A percentile compares a stretch with the other conserved stretches of the same genome.
phyloP scores from a whole-genome alignment of 2,888 invertebrate genomes.

The Drosophila emarginata region DNA sequence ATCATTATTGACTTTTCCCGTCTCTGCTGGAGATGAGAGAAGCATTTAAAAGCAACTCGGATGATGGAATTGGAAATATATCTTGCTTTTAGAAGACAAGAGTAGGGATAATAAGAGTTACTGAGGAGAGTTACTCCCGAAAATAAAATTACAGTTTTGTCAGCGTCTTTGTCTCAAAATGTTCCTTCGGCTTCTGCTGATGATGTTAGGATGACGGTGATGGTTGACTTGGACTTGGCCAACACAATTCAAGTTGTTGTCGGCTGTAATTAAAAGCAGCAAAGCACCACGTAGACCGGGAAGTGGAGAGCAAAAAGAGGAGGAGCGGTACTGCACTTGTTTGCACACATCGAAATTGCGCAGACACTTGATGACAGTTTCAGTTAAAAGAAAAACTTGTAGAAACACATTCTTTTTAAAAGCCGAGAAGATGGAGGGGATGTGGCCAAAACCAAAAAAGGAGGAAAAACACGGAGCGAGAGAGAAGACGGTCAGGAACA shows the following conservation, averaged over 20 bases:
- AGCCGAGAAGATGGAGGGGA: slow-evolving; percentile 22
- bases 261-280: slow-evolving; percentile 73
- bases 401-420: slow-evolving; percentile 37
- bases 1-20: slow-evolving; percentile 3
- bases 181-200: slow-evolving; percentile 49
- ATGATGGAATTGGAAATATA: slow-evolving; percentile 43
- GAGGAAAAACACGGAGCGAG: neutral
- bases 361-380: slow-evolving; percentile 75
- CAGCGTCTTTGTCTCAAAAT: slow-evolving; percentile 24
- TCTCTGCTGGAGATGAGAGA: slow-evolving; percentile 37
- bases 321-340: slow-evolving; percentile 51
- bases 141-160: neutral
- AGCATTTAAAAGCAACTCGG: slow-evolving; percentile 64
- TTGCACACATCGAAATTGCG: slow-evolving; percentile 74
- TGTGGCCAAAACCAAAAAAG: slow-evolving; percentile 1
- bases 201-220: slow-evolving; percentile 74
- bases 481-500: slow-evolving; percentile 39
- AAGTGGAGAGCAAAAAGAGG: neutral
- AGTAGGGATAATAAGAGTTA: neutral
- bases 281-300: slow-evolving; percentile 33
- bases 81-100: slow-evolving; percentile 20
- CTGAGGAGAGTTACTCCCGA: neutral
- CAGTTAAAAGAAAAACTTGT: slow-evolving; percentile 71
- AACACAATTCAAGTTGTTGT: slow-evolving; percentile 56
- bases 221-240: slow-evolving; percentile 44